Percentiles rank a stretch among this genome's conserved stretches.
Evolutionary conservation across 2,113 vertebrate species (phyloP).

Genomic region (Eptesicus fuscus): DNA sequence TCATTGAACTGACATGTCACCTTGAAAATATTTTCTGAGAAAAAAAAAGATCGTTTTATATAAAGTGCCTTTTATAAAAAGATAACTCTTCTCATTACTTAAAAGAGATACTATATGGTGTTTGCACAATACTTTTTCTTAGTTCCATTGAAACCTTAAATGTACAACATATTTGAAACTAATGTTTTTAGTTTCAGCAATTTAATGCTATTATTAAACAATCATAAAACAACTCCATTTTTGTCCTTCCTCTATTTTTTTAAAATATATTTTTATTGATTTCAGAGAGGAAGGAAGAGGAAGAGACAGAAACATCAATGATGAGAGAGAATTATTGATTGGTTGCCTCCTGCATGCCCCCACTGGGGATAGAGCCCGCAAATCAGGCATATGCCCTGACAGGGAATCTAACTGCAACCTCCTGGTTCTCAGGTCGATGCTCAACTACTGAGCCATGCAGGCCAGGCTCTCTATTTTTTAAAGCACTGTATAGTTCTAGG

Average conservation of each 20-base stretch:
- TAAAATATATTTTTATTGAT: too few species aligned
- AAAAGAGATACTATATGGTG: neutral
- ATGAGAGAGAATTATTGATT: too few species aligned
- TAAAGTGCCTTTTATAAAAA: constrained; percentile 18
- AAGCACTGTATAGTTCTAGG: neutral
- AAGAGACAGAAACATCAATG: too few species aligned
- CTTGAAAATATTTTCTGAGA: constrained; percentile 53
- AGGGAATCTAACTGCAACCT: too few species aligned
- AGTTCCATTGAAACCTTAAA: neutral
- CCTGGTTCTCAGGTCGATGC: too few species aligned
- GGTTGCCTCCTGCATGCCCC: too few species aligned
- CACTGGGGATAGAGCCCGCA: too few species aligned
- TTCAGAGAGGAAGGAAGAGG: too few species aligned
- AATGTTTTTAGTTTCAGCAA: neutral
- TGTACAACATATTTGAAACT: neutral
- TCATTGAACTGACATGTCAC: constrained; percentile 40
- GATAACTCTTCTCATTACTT: constrained; percentile 6
- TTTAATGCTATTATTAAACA: neutral
- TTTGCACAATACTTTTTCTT: neutral
- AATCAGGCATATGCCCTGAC: too few species aligned
- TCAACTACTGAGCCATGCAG: too few species aligned
- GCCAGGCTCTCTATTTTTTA: neutral
- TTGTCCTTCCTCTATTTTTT: neutral
- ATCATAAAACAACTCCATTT: neutral
- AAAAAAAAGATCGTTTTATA: neutral